Base-by-base conservation (phyloP, 1,140 invertebrate genomes). In the Platorchestia sp. region DNA sequence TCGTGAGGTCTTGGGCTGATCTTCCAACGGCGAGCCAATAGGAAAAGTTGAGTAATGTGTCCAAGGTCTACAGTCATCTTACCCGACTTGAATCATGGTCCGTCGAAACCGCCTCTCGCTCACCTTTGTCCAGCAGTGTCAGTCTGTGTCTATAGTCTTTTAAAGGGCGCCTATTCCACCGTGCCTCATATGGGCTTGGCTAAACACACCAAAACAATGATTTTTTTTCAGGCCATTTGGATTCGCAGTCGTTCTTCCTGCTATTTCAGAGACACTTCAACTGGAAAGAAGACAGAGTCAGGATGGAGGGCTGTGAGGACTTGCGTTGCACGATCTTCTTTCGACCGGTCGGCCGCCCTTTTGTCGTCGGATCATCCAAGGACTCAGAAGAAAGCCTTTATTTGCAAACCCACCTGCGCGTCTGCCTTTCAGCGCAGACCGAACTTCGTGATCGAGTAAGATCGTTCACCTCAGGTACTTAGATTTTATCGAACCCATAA, bases 161-260 rank as follows among this genome's bases (percentile, higher is more conserved):
- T 93, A 93, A 93, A 93, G 91, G 45, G 91, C 43, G 91, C 45
- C 91, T 93, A 93, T 93, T 93, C 45, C 91, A 93, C 91, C 45
- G 43, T 45, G 91, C 91, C 91, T 93, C 91, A 47, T 93, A 93
- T 93, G 91, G 91, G 43, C 91, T 93, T 93, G 91, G 91, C 91
- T 93, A 93, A 45, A 93, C 91, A 93, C 91, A 93, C 43, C 91
- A 93, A 93, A 93, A 93, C 91, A 93, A 93, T 93, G 91, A 93
- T 40, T 45, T 45, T 47, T 45, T 91, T 91, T 93, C 40, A 44
- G 7, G 45, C 91, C 45, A 93, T 93, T 93, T 93, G 45, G 91
- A 47, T 45, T 93, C 91, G 45, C 40, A 47, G 91, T 47, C 45
- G 41, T 93, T 45, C 43, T 93, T 93, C 91, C 36, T 93, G 91